A percentile compares a stretch with the other conserved stretches of the same genome.
phyloP scores from a whole-genome alignment of 1,140 invertebrate species.

The Steinernema khuongi region DNA sequence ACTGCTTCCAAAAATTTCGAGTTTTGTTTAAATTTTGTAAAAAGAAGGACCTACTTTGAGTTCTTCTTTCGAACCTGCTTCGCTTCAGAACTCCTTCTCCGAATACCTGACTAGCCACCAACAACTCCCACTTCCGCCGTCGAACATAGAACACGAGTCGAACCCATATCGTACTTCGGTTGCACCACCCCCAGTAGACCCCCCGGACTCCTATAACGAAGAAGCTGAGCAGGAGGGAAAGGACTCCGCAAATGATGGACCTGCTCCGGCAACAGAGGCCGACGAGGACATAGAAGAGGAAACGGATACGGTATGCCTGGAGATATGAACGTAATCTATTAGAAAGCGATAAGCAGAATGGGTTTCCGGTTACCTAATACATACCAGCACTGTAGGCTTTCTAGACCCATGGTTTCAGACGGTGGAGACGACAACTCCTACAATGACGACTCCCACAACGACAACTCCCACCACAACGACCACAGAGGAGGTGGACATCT shows the following conservation, averaged over 20 bases:
- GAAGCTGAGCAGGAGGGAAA: no score
- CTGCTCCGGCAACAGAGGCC: neutral
- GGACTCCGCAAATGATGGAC: neutral
- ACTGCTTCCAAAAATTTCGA: no score
- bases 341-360: no score
- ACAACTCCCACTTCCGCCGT: neutral
- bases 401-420: no score
- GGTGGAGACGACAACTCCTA: neutral
- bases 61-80: no score
- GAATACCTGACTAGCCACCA: no score
- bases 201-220: neutral
- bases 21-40: no score
- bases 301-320: neutral
- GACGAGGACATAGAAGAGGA: neutral
- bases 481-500: constrained; percentile 14
- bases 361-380: no score
- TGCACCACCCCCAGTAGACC: neutral
- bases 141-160: neutral
- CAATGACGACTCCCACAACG: neutral
- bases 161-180: neutral
- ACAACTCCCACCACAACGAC: constrained; percentile 6
- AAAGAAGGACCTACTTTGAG: no score
- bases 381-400: no score
- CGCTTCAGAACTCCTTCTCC: no score
- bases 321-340: no score